Percentiles rank a stretch among this genome's conserved stretches.
phyloP scores from a whole-genome alignment of 1,140 invertebrate species.

The Lethrus apterus region DNA sequence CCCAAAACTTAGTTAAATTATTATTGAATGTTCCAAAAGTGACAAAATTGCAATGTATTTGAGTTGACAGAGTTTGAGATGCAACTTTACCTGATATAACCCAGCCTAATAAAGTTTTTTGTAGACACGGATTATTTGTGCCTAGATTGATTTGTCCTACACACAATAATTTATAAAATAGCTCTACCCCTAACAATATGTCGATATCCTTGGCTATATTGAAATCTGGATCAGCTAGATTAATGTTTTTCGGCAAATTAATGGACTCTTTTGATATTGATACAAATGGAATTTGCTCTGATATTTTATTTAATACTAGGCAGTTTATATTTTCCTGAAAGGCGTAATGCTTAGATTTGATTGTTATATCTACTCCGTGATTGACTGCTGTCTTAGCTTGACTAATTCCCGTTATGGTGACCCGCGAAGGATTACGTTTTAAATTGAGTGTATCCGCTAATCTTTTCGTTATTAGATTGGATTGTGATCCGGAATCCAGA shows the following conservation, averaged over 20 bases:
- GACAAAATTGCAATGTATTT: too few species aligned
- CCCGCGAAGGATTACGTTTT: background rate
- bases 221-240: slow-evolving; percentile 15
- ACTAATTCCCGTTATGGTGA: slow-evolving; percentile 7
- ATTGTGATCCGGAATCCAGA: slow-evolving; percentile 4
- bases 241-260: background rate
- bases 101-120: slow-evolving; percentile 14
- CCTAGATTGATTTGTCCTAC: slow-evolving; percentile 2
- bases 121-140: slow-evolving; percentile 21
- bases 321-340: background rate
- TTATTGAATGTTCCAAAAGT: too few species aligned
- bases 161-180: slow-evolving; percentile 14
- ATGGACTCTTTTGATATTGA: too few species aligned
- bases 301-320: slow-evolving; percentile 4
- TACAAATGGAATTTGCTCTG: background rate
- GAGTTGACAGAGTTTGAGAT: too few species aligned
- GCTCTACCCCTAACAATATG: slow-evolving; percentile 16
- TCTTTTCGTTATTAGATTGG: slow-evolving; percentile 6
- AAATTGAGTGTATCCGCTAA: background rate
- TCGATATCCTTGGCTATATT: slow-evolving; percentile 12
- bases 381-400: too few species aligned
- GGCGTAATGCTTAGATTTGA: background rate
- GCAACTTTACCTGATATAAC: slow-evolving; percentile 15
- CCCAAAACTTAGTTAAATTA: too few species aligned
- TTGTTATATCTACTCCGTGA: too few species aligned